Evolutionary conservation across 2,797 vertebrate species (phyloP).

Genomic region (Chaetophractus vellerosus): DNA sequence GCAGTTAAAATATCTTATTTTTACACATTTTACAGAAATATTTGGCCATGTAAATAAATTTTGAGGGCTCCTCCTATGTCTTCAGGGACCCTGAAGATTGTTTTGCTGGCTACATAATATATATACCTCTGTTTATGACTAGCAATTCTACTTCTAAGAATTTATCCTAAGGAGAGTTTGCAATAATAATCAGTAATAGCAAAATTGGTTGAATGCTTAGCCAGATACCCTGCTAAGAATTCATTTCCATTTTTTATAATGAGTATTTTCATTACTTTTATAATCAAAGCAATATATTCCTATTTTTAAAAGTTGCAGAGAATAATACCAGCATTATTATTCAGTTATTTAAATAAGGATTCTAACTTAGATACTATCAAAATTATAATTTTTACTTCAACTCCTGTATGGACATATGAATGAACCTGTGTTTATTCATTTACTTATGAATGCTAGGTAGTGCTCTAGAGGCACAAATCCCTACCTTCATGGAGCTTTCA

Average conservation of each 20-base stretch:
- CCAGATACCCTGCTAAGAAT: not conserved
- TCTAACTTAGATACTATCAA: not conserved
- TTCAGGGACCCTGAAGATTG: not conserved
- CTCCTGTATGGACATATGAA: not conserved
- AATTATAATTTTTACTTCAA: slow-evolving; percentile 25
- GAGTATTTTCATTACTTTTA: slow-evolving; percentile 21
- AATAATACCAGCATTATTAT: not conserved
- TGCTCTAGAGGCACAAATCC: not conserved
- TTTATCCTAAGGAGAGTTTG: slow-evolving; percentile 1
- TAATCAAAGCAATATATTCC: not conserved
- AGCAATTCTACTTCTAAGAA: not conserved
- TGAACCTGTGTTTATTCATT: not conserved
- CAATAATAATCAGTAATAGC: not conserved
- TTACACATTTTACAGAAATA: slow-evolving; percentile 13
- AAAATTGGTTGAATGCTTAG: not conserved
- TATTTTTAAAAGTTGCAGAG: not conserved
- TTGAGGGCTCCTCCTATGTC: not conserved
- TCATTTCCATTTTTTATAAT: slow-evolving; percentile 55
- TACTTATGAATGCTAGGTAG: not conserved
- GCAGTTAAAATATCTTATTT: slow-evolving; percentile 1
- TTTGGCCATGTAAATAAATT: not conserved
- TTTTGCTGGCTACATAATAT: not conserved
- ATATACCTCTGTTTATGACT: not conserved
- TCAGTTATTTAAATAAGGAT: not conserved
- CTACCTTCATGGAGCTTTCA: not conserved